Percentiles rank a stretch among this genome's conserved stretches.
These are phyloP conservation scores for Acrocephalus arundinaceus DNA, from an alignment of 2,113 vertebrate species.

Conservation along the genomic window DNA sequence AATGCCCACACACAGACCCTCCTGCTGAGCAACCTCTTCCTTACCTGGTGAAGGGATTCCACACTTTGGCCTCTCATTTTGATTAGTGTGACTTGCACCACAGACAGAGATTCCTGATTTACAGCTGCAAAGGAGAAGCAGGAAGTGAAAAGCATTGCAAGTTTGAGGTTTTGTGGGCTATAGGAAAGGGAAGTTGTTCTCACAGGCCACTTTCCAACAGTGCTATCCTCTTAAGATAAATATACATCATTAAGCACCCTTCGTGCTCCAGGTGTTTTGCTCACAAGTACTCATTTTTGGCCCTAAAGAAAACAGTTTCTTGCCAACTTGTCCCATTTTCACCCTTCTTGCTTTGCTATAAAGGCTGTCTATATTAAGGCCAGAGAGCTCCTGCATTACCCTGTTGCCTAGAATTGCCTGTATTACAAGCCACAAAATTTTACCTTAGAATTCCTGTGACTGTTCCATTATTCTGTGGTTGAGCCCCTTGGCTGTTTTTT, in stretches of 20 bases:
- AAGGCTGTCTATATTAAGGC: not conserved
- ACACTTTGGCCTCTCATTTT: constrained; percentile 60
- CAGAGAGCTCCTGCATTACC: not conserved
- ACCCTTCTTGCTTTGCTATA: not conserved
- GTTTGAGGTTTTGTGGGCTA: not conserved
- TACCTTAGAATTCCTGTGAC: not conserved
- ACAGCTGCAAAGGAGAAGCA: constrained; percentile 59
- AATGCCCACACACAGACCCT: not conserved
- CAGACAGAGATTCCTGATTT: not conserved
- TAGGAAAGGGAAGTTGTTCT: not conserved
- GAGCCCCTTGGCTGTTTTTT: not conserved
- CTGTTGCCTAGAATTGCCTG: not conserved
- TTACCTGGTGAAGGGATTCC: constrained; percentile 77
- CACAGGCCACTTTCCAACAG: not conserved
- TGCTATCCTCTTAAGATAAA: not conserved
- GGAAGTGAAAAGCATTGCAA: not conserved
- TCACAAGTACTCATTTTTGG: not conserved
- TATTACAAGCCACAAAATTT: not conserved
- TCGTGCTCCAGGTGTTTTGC: not conserved
- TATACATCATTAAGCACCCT: not conserved
- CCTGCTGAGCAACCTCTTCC: not conserved
- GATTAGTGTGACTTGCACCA: constrained; percentile 25
- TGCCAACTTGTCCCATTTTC: not conserved
- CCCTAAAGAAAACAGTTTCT: not conserved
- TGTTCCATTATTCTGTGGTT: not conserved